These are phyloP conservation scores for Drosophila ananassae DNA, from an alignment of 1,140 invertebrate genomes.

Conservation along the genomic window DNA sequence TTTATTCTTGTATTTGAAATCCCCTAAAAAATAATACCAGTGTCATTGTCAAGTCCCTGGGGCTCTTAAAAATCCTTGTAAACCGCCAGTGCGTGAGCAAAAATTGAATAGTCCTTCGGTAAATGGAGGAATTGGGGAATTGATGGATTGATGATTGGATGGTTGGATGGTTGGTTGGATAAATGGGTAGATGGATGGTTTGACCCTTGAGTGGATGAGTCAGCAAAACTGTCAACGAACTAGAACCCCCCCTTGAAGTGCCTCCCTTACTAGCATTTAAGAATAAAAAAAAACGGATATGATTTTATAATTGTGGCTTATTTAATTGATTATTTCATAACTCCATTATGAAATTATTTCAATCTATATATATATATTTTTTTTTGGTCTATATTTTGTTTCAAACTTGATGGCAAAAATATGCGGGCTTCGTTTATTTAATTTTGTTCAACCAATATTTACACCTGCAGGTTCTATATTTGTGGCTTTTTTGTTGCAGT, in stretches of 20 bases:
- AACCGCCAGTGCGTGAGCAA: conserved; percentile 3
- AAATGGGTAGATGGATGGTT: conserved; percentile 1
- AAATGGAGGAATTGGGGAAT: conserved; percentile 6
- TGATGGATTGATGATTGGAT: background rate
- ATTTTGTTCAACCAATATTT: conserved; percentile 2
- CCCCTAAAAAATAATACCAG: conserved; percentile 1
- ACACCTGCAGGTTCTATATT: conserved; percentile 3
- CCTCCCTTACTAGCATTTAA: too few species aligned
- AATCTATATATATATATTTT: background rate
- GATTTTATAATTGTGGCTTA: background rate
- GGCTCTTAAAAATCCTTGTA: conserved; percentile 40
- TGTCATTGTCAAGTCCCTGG: conserved; percentile 8
- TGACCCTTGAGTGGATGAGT: conserved; percentile 36
- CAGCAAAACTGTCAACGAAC: conserved; percentile 7
- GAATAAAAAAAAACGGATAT: background rate
- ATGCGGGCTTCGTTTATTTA: conserved; percentile 1
- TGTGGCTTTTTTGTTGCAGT: conserved; percentile 1
- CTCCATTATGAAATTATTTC: background rate
- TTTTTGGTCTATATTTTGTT: too few species aligned
- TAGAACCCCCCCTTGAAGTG: background rate
- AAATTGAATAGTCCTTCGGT: conserved; percentile 2
- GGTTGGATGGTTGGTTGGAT: background rate
- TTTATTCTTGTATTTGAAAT: background rate
- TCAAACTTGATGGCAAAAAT: too few species aligned
- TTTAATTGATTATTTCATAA: background rate